phyloP scores from a whole-genome alignment of 2,888 invertebrate genomes.

The Gymnosoma rotundatum region DNA sequence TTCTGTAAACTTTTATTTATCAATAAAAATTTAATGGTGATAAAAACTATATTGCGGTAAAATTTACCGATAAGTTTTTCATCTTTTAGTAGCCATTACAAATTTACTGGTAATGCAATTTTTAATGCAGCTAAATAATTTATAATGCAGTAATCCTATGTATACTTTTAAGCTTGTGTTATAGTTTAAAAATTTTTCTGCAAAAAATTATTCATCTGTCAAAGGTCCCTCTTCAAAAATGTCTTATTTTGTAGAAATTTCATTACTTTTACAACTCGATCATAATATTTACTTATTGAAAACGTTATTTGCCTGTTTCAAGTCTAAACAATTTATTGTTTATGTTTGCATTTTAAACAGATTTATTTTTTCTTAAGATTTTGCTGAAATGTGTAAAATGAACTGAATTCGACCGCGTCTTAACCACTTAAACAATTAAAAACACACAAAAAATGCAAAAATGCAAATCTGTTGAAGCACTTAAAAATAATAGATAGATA shows the following conservation, averaged over 20 bases:
- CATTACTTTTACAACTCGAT: conserved; percentile 26
- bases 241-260: not conserved
- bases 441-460: not conserved
- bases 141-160: too few relatives aligned
- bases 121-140: too few relatives aligned
- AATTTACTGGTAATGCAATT: too few relatives aligned
- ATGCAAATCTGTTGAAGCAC: conserved; percentile 38
- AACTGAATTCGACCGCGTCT: conserved; percentile 18
- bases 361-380: conserved; percentile 7
- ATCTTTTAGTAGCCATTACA: too few relatives aligned
- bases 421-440: conserved; percentile 39
- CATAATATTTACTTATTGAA: conserved; percentile 41
- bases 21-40: too few relatives aligned
- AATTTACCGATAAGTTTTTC: too few relatives aligned
- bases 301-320: not conserved
- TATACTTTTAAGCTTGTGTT: not conserved
- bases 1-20: too few relatives aligned
- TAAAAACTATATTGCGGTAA: too few relatives aligned
- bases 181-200: not conserved
- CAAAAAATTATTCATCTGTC: not conserved
- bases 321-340: conserved; percentile 61
- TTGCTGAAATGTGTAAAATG: conserved; percentile 31
- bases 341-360: conserved; percentile 59
- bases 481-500: conserved; percentile 35
- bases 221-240: not conserved